Evolutionary conservation across 2,888 invertebrate species (phyloP), one percentile per base, ranked within the genome.

Genomic region (Taenaris catops): DNA sequence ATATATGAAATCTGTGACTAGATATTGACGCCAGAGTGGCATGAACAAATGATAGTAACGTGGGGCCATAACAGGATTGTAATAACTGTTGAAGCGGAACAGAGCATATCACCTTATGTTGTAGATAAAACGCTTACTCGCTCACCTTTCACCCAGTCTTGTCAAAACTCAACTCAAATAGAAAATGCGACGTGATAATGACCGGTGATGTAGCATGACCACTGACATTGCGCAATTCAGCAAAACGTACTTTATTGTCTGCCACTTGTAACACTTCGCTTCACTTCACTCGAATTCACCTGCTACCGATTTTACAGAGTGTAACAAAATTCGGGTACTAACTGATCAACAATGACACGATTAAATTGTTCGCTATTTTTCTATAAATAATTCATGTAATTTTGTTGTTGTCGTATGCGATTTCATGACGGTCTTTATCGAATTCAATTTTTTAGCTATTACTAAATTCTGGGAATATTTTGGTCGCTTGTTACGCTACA

Each of bases 151-250:
- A 48, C 46, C 46, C 31, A 27, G 24, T 28, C 27, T 46, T 43
- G 48, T 46, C 48, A 39, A 46, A 42, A 44, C 41, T 40, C 25
- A 38, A 41, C 24, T 43, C 42, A 49, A 52, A 52, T 48, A 51
- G 52, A 53, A 54, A 51, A 50, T 44, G 32, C 41, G 33, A 32
- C 36, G 39, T 40, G 48, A 41, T 53, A 53, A 46, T 48, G 45
- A 48, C 44, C 45, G 43, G 45, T 38, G 44, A 41, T 39, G 35
- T 17, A 21, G 54, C 63, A 53, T 66, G 58, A 59, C 59, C 55
- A 50, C 59, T 45, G 36, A 43, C 41, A 46, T 62, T 57, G 43
- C 52, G 53, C 51, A 59, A 62, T 34, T 33, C 19, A 24, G 12
- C 25, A 29, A 45, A 47, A 42, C 10, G 29, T 25, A 19, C 20